Conservation (phyloP, 2,888 invertebrate genomes). For the Meliscaeva auricollis region DNA sequence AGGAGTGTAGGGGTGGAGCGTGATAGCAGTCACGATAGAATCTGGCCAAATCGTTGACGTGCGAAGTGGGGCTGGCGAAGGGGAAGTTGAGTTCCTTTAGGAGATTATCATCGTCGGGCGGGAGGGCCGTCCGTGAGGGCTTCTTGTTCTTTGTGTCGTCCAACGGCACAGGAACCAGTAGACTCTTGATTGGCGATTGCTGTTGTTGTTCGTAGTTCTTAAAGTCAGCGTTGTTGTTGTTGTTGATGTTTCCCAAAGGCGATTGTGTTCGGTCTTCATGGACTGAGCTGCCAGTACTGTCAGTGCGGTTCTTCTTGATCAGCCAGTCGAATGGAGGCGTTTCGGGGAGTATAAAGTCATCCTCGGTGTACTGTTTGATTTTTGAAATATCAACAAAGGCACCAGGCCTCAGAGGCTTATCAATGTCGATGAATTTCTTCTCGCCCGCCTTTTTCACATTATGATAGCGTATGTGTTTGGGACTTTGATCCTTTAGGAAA, state of each 20-base stretch:
- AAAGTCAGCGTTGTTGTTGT: conserved; percentile 76
- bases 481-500: conserved; percentile 91
- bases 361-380: conserved; percentile 85
- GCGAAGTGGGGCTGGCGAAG: conserved; percentile 83
- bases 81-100: conserved; percentile 84
- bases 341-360: conserved; percentile 86
- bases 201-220: conserved; percentile 76
- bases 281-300: conserved; percentile 76
- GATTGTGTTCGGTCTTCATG: conserved; percentile 66
- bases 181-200: conserved; percentile 81
- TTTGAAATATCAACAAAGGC: conserved; percentile 91
- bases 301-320: conserved; percentile 80
- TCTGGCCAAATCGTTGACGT: conserved; percentile 83
- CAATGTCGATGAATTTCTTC: conserved; percentile 88
- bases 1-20: conserved; percentile 82
- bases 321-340: conserved; percentile 88
- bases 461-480: conserved; percentile 86
- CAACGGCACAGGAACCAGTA: conserved; percentile 79
- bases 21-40: conserved; percentile 84
- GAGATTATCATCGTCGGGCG: conserved; percentile 82
- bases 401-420: conserved; percentile 90
- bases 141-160: conserved; percentile 59
- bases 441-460: conserved; percentile 85
- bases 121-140: conserved; percentile 71
- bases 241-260: conserved; percentile 52